These are phyloP conservation scores for Tachypleus tridentatus DNA, from an alignment of 1,140 invertebrate species.

Conservation along the genomic window DNA sequence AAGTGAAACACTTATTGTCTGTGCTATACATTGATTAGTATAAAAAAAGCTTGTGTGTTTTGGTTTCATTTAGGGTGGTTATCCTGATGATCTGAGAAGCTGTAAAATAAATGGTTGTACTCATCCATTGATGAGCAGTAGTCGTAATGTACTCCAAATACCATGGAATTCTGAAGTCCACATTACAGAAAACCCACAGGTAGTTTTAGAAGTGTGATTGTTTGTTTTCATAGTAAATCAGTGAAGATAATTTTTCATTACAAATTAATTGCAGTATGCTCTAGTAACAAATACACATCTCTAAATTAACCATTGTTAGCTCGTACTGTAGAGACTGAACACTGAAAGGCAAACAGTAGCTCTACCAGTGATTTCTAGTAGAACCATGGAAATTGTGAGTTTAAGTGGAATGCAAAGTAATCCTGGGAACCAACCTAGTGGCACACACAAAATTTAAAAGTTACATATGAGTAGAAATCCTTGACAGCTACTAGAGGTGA, in stretches of 20 bases:
- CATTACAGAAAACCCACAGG: too few species aligned
- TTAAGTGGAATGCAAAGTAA: too few species aligned
- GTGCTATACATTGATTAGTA: not conserved
- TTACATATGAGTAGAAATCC: too few species aligned
- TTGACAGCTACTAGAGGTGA: too few species aligned
- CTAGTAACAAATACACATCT: too few species aligned
- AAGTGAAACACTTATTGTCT: not conserved
- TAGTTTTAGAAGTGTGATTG: not conserved
- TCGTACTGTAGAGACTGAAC: too few species aligned
- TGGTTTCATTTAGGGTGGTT: constrained; percentile 16
- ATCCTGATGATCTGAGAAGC: constrained; percentile 13
- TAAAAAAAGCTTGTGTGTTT: not conserved
- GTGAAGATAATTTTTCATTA: not conserved
- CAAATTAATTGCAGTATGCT: not conserved
- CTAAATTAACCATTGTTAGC: too few species aligned
- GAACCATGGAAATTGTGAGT: too few species aligned
- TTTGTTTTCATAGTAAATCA: not conserved
- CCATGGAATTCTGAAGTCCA: constrained; percentile 4
- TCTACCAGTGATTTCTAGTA: too few species aligned
- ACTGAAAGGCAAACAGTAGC: too few species aligned
- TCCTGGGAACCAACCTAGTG: too few species aligned
- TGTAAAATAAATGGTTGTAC: constrained; percentile 15
- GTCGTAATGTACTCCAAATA: constrained; percentile 9
- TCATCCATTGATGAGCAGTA: constrained; percentile 6
- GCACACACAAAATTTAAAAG: too few species aligned